These are phyloP conservation scores for Cotesia typhae DNA, from an alignment of 1,140 invertebrate genomes.

Conservation along the genomic window DNA sequence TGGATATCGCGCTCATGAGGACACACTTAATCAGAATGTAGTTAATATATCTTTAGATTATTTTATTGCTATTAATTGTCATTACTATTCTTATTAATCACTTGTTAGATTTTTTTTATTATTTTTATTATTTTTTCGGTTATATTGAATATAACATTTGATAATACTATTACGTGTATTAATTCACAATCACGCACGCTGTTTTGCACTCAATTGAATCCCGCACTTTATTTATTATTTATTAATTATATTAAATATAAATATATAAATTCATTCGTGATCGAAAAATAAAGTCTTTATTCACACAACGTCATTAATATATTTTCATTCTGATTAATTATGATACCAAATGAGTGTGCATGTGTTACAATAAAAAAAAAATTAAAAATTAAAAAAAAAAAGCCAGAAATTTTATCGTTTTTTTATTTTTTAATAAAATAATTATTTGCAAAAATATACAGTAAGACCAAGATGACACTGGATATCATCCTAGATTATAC, in stretches of 20 bases:
- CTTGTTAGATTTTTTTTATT: slow-evolving; percentile 15
- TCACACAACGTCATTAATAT: background rate
- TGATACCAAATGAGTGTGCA: slow-evolving; percentile 27
- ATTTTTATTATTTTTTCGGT: background rate
- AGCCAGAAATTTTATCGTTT: slow-evolving; percentile 9
- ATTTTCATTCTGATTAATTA: slow-evolving; percentile 29
- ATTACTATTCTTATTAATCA: background rate
- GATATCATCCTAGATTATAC: too few species aligned
- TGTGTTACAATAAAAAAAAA: slow-evolving; percentile 4
- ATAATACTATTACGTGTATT: slow-evolving; percentile 34
- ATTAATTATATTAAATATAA: slow-evolving; percentile 5
- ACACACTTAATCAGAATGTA: slow-evolving; percentile 30
- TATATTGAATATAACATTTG: slow-evolving; percentile 10
- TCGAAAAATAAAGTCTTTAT: slow-evolving; percentile 24
- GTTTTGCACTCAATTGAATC: slow-evolving; percentile 30
- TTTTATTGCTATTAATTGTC: background rate
- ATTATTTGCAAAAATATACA: too few species aligned
- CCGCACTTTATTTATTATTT: slow-evolving; percentile 8
- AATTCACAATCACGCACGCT: slow-evolving; percentile 41
- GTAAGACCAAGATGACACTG: too few species aligned
- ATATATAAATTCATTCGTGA: slow-evolving; percentile 17
- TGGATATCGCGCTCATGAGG: slow-evolving; percentile 28
- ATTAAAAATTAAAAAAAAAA: too few species aligned
- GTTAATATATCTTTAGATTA: background rate
- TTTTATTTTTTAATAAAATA: background rate